Percentiles rank a stretch among this genome's conserved stretches.
These are phyloP conservation scores for Cephus sareptanus DNA, from an alignment of 2,888 invertebrate genomes.

Conservation along the genomic window DNA sequence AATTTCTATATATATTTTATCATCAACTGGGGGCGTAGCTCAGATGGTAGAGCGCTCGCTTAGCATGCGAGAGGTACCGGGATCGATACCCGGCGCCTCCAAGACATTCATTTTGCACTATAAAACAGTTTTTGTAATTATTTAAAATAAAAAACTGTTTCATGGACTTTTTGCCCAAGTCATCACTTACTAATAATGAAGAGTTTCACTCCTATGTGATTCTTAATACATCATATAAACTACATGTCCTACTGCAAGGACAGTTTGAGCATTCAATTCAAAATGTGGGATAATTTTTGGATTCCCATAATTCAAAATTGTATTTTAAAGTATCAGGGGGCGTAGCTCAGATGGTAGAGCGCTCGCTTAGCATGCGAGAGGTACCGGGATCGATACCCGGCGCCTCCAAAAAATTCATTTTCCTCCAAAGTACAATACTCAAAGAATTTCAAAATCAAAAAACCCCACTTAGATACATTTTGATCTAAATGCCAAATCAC, in stretches of 20 bases:
- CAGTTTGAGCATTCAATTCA: too few relatives aligned
- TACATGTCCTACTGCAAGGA: too few relatives aligned
- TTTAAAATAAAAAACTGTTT: too few relatives aligned
- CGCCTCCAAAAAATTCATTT: conserved; percentile 36
- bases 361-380: conserved; percentile 49
- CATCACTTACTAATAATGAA: too few relatives aligned
- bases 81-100: conserved; percentile 49
- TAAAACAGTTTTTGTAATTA: too few relatives aligned
- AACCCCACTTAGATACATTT: neutral
- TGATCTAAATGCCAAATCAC: neutral
- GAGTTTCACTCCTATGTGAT: too few relatives aligned
- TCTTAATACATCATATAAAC: too few relatives aligned
- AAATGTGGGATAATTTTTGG: neutral
- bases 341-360: conserved; percentile 49
- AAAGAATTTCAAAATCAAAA: neutral
- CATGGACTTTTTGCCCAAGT: too few relatives aligned
- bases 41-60: conserved; percentile 49
- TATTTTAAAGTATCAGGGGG: conserved; percentile 25
- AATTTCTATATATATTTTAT: neutral
- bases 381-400: conserved; percentile 49
- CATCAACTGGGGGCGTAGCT: conserved; percentile 39
- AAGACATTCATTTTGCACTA: conserved; percentile 11
- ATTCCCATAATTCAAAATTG: neutral
- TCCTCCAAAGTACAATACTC: neutral
- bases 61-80: conserved; percentile 48